These are phyloP conservation scores for Simalia tracyae DNA, from an alignment of 2,797 vertebrate species.

Conservation along the genomic window DNA sequence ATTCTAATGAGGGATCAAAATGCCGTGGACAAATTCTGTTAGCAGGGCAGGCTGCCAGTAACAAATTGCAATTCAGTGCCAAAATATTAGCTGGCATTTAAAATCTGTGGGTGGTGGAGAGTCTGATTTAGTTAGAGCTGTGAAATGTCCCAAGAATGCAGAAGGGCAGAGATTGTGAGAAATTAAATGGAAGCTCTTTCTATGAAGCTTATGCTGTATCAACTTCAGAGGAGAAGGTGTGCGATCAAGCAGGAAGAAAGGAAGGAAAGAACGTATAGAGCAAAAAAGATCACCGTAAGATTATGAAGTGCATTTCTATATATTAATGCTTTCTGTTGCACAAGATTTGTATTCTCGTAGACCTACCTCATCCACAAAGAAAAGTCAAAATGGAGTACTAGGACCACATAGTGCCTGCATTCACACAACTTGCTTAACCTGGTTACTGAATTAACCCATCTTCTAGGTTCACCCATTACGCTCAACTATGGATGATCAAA, in stretches of 20 bases:
- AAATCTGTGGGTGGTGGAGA: slow-evolving; percentile 9
- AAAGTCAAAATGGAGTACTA: not conserved
- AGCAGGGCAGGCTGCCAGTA: not conserved
- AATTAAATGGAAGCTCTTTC: slow-evolving; percentile 26
- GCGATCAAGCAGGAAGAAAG: not conserved
- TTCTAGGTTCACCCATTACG: not conserved
- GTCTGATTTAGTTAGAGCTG: slow-evolving; percentile 13
- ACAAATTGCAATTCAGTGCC: not conserved
- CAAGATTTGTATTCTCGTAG: not conserved
- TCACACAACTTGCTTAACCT: not conserved
- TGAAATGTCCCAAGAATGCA: slow-evolving; percentile 10
- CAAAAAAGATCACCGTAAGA: not conserved
- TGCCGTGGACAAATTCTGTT: not conserved
- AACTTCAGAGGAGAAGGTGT: slow-evolving; percentile 1
- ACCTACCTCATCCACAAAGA: not conserved
- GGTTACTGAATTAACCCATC: not conserved
- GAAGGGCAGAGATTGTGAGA: not conserved
- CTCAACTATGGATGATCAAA: not conserved
- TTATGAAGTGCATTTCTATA: not conserved
- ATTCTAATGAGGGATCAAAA: not conserved
- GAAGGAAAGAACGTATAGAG: not conserved
- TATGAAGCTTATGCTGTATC: not conserved
- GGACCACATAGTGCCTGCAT: not conserved
- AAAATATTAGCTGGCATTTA: not conserved
- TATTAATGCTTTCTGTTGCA: not conserved